Conservation (phyloP, 1,140 invertebrate species). For the Megathymus violae region DNA sequence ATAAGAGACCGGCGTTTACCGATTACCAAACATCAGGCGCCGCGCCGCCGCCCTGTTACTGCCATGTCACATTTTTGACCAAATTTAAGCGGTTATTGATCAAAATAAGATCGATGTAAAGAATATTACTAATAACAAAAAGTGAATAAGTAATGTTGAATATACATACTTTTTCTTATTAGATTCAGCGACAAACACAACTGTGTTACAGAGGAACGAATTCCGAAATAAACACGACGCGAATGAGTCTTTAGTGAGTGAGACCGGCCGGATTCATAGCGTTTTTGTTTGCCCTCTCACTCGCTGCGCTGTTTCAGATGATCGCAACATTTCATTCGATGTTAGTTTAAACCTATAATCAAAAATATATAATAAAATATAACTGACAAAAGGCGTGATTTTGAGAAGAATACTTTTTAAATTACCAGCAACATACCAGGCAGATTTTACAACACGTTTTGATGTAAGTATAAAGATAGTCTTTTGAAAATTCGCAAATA, state of each 20-base stretch:
- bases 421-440: too few species aligned
- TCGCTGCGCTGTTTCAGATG: constrained; percentile 43
- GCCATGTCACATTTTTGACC: constrained; percentile 2
- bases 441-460: too few species aligned
- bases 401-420: too few species aligned
- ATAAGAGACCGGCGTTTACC: constrained; percentile 68
- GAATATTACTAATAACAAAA: not conserved
- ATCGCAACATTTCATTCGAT: constrained; percentile 54
- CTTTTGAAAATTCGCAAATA: too few species aligned
- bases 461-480: too few species aligned
- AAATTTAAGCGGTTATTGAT: constrained; percentile 2
- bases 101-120: not conserved
- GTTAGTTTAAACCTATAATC: too few species aligned
- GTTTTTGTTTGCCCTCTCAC: constrained; percentile 72
- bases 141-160: not conserved
- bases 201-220: constrained; percentile 50
- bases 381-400: too few species aligned
- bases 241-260: constrained; percentile 46
- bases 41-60: constrained; percentile 25
- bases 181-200: constrained; percentile 65
- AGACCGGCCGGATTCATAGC: constrained; percentile 57
- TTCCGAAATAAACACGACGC: constrained; percentile 69
- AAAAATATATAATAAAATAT: too few species aligned
- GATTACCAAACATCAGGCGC: constrained; percentile 59
- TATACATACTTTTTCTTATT: constrained; percentile 70